Evolutionary conservation across 1,140 invertebrate genomes (phyloP), one percentile per base, ranked within the genome.

Genomic region (Ptiloglossa arizonensis): DNA sequence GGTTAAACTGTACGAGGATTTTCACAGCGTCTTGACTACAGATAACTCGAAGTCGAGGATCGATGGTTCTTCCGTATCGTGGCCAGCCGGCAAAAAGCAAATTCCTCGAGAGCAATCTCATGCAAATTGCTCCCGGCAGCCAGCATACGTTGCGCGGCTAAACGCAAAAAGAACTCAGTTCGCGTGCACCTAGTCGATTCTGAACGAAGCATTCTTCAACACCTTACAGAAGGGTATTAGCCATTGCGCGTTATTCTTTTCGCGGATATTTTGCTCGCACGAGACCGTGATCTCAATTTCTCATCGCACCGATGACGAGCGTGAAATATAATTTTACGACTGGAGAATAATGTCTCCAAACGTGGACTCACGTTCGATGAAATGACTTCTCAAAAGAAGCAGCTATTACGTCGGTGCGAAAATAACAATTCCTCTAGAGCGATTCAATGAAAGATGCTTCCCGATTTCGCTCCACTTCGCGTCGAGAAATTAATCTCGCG

Each of bases 41-140:
- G 67, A 60, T 60, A 52, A 50, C 6, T 44, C 56, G n/a, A 59
- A 56, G 13, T 41, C 41, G 22, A 66, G 3, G 68, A 41, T 27
- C n/a, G 17, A 13, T 17, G 41, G 8, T 13, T 13, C 63, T 19
- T 52, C 38, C 48, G 63, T 80, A 59, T 59, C 38, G 24, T 22
- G 57, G 11, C 19, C 44, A 22, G 27, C 5, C 41, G 6, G 54
- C 15, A 24, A 71, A 29, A 59, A 41, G 32, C 35, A 44, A 70
- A 41, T 77, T 17, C n/a, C 70, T 32, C 29, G 5, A 13, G 24
- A 60, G 46, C 66, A 57, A 83, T 60, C 48, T 66, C 80, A 83
- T 85, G 78, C 81, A 81, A 83, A 85, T 86, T 67, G 62, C 57
- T 74, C 74, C n/a, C 44, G 66, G 70, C 71, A 68, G 67, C 62